A percentile compares a stretch with the other conserved stretches of the same genome.
Evolutionary conservation across 64 coral and sea anemone genomes (phyloP).

Genomic region (Montipora efflorescens): DNA sequence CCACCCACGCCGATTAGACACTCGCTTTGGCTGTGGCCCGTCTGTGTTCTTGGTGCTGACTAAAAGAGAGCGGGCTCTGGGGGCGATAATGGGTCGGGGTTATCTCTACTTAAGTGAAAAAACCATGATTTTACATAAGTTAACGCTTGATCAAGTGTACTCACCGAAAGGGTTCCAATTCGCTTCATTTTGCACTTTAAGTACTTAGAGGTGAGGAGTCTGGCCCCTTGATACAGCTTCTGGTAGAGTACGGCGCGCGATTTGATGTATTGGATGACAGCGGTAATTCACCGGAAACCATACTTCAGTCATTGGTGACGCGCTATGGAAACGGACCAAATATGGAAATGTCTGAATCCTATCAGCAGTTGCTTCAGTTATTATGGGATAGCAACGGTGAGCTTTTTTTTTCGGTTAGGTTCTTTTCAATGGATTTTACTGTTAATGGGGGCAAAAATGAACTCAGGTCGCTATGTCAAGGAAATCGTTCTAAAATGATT

Average conservation of each 20-base stretch:
- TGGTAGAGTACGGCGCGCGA: constrained; percentile 68
- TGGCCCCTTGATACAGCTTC: constrained; percentile 43
- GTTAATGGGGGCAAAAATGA: too few relatives aligned
- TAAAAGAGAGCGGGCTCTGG: too few relatives aligned
- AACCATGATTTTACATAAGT: too few relatives aligned
- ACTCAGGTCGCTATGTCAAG: too few relatives aligned
- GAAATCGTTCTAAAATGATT: too few relatives aligned
- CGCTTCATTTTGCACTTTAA: background rate
- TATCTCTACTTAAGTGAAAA: too few relatives aligned
- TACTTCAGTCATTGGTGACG: constrained; percentile 54
- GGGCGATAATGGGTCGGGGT: too few relatives aligned
- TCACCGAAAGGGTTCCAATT: too few relatives aligned
- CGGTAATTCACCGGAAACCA: constrained; percentile 41
- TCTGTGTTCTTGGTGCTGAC: too few relatives aligned
- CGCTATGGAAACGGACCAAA: constrained; percentile 56
- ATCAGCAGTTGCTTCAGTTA: constrained; percentile 40
- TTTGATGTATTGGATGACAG: constrained; percentile 66
- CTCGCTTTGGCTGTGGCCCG: too few relatives aligned
- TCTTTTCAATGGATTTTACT: background rate
- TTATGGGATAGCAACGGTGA: constrained; percentile 63
- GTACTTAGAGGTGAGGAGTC: constrained; percentile 64
- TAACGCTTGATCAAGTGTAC: too few relatives aligned
- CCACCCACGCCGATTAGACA: too few relatives aligned
- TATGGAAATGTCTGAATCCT: constrained; percentile 29
- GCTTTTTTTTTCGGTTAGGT: background rate